Evolutionary conservation across 2,797 vertebrate genomes (phyloP), one percentile per base, ranked within the genome.

Genomic region (Cyprinella venusta): DNA sequence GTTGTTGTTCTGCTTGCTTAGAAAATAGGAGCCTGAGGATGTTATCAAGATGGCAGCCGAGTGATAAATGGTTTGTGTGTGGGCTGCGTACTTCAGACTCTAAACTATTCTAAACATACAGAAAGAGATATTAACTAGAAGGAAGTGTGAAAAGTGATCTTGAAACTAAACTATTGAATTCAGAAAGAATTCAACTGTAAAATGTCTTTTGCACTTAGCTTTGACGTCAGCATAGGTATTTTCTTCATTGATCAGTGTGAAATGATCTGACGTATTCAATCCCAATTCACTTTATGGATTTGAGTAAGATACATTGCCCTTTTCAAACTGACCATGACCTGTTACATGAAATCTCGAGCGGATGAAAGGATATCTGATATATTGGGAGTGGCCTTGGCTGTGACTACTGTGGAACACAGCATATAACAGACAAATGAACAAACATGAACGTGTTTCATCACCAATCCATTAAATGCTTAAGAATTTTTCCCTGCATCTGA

Each of bases 321-420:
- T 85, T 50, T 45, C 21, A 48, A 79, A 61, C 19, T 36, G 26
- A 36, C 38, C 5, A 0, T 56, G 45, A 65, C 61, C 45, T 21
- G 18, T 74, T 75, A 54, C 16, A 9, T 61, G 38, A 4, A 56
- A 56, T 59, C 50, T 54, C 45, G 19, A 38, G 45, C 8, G 42
- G n/a, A 75, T 75, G 76, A 48, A 74, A 68, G 64, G 38, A 45
- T 79, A 76, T 82, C 21, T 67, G 10, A 50, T 67, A 65, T 1
- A 65, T 33, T 45, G 70, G 56, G 8, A 42, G 24, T 45, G 50
- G 68, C 63, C 76, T 86, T 80, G 69, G 26, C 69, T 75, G 50
- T n/a, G n/a, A 65, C 61, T 78, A 24, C 54, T 42, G 52, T 54
- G 42, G 48, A 69, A 65, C 24, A 9, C 24, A 52, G 21, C 36